phyloP scores from a whole-genome alignment of 2,113 vertebrate species.

The Microtus richardsoni region DNA sequence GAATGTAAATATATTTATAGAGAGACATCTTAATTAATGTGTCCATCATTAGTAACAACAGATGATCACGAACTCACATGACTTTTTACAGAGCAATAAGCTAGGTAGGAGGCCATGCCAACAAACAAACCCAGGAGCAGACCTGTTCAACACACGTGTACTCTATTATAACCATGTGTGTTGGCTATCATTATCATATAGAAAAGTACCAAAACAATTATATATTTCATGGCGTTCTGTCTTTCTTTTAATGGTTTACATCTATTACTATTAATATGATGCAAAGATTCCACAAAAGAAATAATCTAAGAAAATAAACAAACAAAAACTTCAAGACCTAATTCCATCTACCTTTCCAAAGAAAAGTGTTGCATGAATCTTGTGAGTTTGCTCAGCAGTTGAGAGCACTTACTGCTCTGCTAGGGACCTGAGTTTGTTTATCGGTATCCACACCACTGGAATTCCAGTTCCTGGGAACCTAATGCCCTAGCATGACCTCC shows the following conservation, averaged over 20 bases:
- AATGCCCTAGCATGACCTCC: background rate
- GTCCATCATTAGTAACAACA: background rate
- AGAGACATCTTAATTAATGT: background rate
- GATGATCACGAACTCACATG: background rate
- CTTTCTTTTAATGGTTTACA: background rate
- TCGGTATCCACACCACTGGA: too few relatives aligned
- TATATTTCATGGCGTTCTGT: background rate
- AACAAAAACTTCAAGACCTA: background rate
- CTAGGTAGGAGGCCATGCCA: background rate
- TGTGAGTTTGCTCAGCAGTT: background rate
- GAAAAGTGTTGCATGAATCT: background rate
- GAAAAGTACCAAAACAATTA: background rate
- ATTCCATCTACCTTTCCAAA: constrained; percentile 27
- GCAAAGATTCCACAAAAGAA: background rate
- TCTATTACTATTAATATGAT: background rate
- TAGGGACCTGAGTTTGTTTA: background rate
- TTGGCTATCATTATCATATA: background rate
- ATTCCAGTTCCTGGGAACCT: background rate
- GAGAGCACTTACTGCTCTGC: background rate
- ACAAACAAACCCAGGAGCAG: background rate
- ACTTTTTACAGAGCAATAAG: background rate
- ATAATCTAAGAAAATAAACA: background rate
- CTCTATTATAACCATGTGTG: background rate
- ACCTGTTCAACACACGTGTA: background rate
- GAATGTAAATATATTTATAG: background rate